Evolutionary conservation across 1,140 invertebrate species (phyloP).

Genomic region (Diorhabda sublineata): DNA sequence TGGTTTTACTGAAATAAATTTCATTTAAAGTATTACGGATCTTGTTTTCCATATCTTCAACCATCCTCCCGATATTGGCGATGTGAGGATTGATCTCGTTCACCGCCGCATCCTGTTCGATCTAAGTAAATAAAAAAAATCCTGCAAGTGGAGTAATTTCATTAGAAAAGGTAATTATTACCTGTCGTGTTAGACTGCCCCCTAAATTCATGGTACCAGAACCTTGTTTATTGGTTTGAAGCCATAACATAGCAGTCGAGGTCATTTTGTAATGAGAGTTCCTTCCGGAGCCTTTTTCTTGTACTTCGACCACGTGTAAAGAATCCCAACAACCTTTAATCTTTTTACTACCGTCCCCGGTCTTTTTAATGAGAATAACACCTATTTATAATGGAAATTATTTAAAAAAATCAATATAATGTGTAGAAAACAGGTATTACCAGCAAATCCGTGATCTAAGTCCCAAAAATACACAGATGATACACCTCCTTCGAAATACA

Average conservation of each 20-base stretch:
- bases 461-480: conserved; percentile 99
- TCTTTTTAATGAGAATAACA: conserved; percentile 98
- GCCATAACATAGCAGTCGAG: conserved; percentile 98
- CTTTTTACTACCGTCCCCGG: conserved; percentile 91
- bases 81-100: conserved; percentile 94
- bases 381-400: conserved; percentile 51
- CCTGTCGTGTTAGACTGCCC: conserved; percentile 95
- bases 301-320: conserved; percentile 98
- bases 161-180: conserved; percentile 41
- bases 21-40: conserved; percentile 97
- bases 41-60: conserved; percentile 99
- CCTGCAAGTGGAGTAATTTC: background rate
- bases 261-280: conserved; percentile 98
- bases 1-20: conserved; percentile 99
- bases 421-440: conserved; percentile 41
- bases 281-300: conserved; percentile 89
- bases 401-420: too few species aligned
- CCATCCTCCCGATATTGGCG: conserved; percentile 94
- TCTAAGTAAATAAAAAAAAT: conserved; percentile 51
- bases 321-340: conserved; percentile 99
- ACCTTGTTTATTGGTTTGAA: conserved; percentile 94
- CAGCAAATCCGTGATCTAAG: conserved; percentile 96
- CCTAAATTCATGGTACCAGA: conserved; percentile 99
- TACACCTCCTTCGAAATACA: conserved; percentile 99
- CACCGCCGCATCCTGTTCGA: conserved; percentile 84